Evolutionary conservation across 2,888 invertebrate genomes (phyloP).

Genomic region (Sepioteuthis lessoniana): DNA sequence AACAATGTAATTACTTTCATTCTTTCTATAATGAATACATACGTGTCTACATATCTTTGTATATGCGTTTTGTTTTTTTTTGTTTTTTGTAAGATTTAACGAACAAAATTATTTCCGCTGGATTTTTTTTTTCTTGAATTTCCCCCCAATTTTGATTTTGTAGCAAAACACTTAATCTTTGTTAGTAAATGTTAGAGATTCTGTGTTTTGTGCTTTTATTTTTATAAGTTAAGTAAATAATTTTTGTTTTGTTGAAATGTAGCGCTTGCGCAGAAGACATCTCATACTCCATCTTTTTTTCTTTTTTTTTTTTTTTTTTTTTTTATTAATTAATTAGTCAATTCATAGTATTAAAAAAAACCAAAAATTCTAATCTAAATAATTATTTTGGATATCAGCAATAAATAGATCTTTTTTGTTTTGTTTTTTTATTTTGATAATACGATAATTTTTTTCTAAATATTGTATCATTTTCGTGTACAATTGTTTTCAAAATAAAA

Average conservation of each 20-base stretch:
- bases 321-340: no score
- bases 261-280: background rate
- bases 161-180: no score
- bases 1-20: background rate
- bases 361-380: background rate
- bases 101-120: background rate
- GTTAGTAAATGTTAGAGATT: background rate
- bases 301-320: background rate
- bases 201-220: background rate
- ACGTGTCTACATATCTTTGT: background rate
- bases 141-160: no score
- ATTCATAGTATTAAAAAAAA: background rate
- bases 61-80: background rate
- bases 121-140: no score
- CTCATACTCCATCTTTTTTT: background rate
- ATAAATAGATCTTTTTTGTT: background rate
- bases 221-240: background rate
- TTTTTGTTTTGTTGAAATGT: background rate
- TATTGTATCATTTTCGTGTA: background rate
- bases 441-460: no score
- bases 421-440: background rate
- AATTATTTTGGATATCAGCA: conserved; percentile 18
- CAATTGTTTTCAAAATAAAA: no score
- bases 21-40: background rate
- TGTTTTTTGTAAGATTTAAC: background rate